A percentile compares a stretch with the other conserved stretches of the same genome.
phyloP scores from a whole-genome alignment of 2,797 vertebrate genomes.

The Arctocebus calabarensis region DNA sequence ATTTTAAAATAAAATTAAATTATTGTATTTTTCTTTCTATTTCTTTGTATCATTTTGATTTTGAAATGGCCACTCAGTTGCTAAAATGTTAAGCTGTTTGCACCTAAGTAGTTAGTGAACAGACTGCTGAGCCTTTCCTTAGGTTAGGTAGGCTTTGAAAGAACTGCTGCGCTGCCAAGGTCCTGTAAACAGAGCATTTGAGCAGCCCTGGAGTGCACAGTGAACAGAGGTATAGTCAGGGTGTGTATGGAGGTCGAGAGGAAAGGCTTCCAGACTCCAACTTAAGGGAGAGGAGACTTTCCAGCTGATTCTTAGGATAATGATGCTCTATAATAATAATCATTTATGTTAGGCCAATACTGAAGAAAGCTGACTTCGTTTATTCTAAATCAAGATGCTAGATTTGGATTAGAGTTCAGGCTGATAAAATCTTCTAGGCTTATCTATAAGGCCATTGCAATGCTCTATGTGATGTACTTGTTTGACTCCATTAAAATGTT shows the following conservation, averaged over 20 bases:
- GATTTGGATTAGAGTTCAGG: conserved; percentile 2
- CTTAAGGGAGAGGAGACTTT: background rate
- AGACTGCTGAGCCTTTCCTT: background rate
- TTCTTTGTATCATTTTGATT: background rate
- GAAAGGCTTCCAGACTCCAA: background rate
- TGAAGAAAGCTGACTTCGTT: background rate
- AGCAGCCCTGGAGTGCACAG: background rate
- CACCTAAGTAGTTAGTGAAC: background rate
- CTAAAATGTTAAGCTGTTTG: background rate
- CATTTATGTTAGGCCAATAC: background rate
- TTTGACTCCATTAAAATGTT: background rate
- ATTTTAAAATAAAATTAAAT: conserved; percentile 15
- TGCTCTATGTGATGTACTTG: background rate
- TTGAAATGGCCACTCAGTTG: background rate
- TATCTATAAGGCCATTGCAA: background rate
- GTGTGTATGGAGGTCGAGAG: background rate
- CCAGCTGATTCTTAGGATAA: background rate
- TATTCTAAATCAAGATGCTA: conserved; percentile 47
- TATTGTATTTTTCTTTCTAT: background rate
- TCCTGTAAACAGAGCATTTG: background rate
- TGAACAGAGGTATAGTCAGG: background rate
- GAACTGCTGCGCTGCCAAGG: background rate
- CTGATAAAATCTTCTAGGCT: background rate
- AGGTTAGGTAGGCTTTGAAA: background rate
- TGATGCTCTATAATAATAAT: background rate